phyloP scores from a whole-genome alignment of 2,797 vertebrate genomes.

The Pitangus sulphuratus region DNA sequence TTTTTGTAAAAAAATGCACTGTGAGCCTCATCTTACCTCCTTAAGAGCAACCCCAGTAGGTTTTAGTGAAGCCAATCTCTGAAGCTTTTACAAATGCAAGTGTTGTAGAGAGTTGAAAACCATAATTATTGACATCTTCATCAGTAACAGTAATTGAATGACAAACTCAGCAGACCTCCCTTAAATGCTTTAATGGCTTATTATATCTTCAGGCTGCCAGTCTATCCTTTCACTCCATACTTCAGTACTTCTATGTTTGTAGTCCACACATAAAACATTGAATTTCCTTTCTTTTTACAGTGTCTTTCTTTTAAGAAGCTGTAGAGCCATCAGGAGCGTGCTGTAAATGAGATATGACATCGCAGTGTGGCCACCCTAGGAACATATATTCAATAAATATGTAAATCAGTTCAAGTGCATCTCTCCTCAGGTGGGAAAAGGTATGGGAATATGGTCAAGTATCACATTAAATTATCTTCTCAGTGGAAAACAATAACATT shows the following conservation, averaged over 20 bases:
- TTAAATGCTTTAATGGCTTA: slow-evolving; percentile 60
- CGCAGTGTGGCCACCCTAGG: neutral
- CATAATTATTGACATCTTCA: slow-evolving; percentile 49
- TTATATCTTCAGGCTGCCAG: slow-evolving; percentile 36
- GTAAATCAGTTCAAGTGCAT: slow-evolving; percentile 43
- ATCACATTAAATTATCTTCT: slow-evolving; percentile 35
- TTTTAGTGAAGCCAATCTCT: neutral
- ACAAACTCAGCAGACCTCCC: slow-evolving; percentile 19
- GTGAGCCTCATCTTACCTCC: neutral
- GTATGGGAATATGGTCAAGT: neutral
- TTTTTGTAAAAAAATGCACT: neutral
- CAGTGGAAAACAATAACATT: slow-evolving; percentile 7
- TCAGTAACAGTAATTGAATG: slow-evolving; percentile 48
- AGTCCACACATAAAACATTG: neutral
- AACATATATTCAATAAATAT: slow-evolving; percentile 57
- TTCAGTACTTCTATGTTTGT: slow-evolving; percentile 46
- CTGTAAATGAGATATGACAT: slow-evolving; percentile 31
- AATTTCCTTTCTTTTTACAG: slow-evolving; percentile 8
- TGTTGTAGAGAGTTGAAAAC: neutral
- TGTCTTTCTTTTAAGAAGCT: slow-evolving; percentile 44
- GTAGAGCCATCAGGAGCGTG: slow-evolving; percentile 29
- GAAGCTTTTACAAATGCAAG: slow-evolving; percentile 24
- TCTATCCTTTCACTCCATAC: slow-evolving; percentile 22
- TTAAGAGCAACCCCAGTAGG: neutral
- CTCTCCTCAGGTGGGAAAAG: slow-evolving; percentile 51